Evolutionary conservation across 2,113 vertebrate genomes (phyloP).

Genomic region (Colinus virginianus): DNA sequence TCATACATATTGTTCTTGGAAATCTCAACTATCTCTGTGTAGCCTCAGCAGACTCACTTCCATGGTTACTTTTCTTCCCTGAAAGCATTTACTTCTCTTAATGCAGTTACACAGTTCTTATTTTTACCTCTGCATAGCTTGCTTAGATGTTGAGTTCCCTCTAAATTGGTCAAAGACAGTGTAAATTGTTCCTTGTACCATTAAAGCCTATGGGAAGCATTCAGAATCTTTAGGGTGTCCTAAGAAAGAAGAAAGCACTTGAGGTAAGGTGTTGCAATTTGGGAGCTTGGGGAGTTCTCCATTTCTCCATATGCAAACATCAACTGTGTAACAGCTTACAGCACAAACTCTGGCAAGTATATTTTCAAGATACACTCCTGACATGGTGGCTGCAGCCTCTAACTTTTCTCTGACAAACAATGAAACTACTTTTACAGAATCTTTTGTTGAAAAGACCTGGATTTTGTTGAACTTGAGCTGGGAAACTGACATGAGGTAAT

Average conservation of each 20-base stretch:
- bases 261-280: background rate
- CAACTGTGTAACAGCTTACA: background rate
- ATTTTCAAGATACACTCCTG: background rate
- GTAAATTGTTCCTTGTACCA: background rate
- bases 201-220: background rate
- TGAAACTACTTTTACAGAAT: background rate
- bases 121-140: background rate
- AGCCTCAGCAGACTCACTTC: background rate
- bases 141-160: background rate
- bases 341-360: background rate
- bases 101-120: background rate
- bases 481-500: background rate
- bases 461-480: background rate
- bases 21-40: background rate
- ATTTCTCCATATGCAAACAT: background rate
- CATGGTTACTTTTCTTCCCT: background rate
- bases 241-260: background rate
- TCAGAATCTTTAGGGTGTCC: rapidly evolving
- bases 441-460: background rate
- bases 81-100: background rate
- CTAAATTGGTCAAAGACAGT: background rate
- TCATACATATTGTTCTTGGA: background rate
- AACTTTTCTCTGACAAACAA: background rate
- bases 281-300: background rate
- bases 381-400: background rate